Evolutionary conservation across 2,888 invertebrate species (phyloP), one percentile per base, ranked within the genome.

Genomic region (Boloria euphrosyne): DNA sequence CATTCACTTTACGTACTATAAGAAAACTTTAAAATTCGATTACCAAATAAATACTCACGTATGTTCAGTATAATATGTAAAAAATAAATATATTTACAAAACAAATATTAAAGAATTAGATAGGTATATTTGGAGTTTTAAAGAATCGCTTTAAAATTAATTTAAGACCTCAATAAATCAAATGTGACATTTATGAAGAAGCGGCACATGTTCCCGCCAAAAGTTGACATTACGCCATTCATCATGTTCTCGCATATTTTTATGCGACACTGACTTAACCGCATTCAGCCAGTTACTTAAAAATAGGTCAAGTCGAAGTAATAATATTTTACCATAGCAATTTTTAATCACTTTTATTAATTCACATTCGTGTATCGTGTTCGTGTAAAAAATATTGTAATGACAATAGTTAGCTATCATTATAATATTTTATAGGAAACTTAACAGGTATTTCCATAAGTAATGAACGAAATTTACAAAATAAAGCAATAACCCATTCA

Each of bases 131-230:
- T 10, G 2, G 10, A 10, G 10, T 38, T 38, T 10, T 38, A 38
- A 38, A 38, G 10, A 38, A 10, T 10, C 31, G 31, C 10, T 38
- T 31, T 38, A 38, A 18, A 43, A 54, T 43, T 55, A 44, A 22
- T 57, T 27, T 27, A 27, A 18, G 13, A 50, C 49, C 17, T 17
- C 14, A 49, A 59, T 49, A 49, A 49, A 59, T 50, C 49, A 59
- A 31, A 59, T 17, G 49, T 57, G 51, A 66, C 61, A 27, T 55
- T 55, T 55, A 61, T 55, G 46, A 62, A 66, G 50, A 61, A 50
- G 46, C 55, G 61, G 61, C 61, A 57, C 57, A 53, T 65, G 55
- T 66, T 66, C 31, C 55, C 61, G 61, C 61, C 61, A 66, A 55
- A 51, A 66, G 44, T 31, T 66, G 65, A 61, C 61, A 61, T 54